Evolutionary conservation across 2,888 invertebrate genomes (phyloP).

Genomic region (Dione juno): DNA sequence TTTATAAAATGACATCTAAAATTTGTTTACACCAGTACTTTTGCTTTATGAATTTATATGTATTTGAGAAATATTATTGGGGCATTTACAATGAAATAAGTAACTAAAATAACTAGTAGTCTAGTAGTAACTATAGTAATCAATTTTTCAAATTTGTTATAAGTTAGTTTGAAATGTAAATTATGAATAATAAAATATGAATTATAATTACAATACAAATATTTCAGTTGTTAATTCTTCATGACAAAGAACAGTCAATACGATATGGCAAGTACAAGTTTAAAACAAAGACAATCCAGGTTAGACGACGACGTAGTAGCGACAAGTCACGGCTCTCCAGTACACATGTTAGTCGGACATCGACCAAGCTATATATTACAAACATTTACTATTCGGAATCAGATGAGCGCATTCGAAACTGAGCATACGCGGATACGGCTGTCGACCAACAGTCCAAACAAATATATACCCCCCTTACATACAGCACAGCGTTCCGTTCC

Average conservation of each 20-base stretch:
- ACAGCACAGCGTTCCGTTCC: not conserved
- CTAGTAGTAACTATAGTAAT: too few relatives aligned
- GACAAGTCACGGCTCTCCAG: not conserved
- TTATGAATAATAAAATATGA: not conserved
- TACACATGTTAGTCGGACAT: not conserved
- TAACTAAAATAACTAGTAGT: constrained; percentile 1
- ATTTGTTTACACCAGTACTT: constrained; percentile 1
- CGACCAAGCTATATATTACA: not conserved
- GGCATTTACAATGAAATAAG: not conserved
- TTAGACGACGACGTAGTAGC: not conserved
- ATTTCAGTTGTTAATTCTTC: not conserved
- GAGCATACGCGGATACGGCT: too few relatives aligned
- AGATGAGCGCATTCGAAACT: not conserved
- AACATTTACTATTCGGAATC: not conserved
- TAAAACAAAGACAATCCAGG: constrained; percentile 7
- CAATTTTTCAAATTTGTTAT: not conserved
- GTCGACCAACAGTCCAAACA: too few relatives aligned
- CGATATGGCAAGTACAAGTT: constrained; percentile 15
- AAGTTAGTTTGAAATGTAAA: not conserved
- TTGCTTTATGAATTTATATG: not conserved
- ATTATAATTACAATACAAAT: not conserved
- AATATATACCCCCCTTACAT: not conserved
- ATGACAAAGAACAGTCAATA: not conserved
- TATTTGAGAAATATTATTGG: not conserved
- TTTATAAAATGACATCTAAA: constrained; percentile 22